Percentiles rank a stretch among this genome's conserved stretches.
Evolutionary conservation across 1,140 invertebrate genomes (phyloP).

Genomic region (Drosophila kepulauana): DNA sequence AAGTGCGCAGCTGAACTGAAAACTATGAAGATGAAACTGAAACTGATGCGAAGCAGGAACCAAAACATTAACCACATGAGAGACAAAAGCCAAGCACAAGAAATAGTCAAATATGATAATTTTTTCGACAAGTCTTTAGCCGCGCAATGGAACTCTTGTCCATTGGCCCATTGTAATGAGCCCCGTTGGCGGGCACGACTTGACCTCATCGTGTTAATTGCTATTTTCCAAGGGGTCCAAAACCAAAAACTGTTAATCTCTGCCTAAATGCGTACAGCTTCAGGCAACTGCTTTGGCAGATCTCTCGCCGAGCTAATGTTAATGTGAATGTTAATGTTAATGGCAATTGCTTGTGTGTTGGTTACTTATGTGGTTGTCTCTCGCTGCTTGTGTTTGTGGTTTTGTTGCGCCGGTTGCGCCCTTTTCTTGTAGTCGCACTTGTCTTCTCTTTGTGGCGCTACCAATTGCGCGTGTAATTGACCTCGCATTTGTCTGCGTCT

Average conservation of each 20-base stretch:
- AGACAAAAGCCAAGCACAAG: conserved; percentile 25
- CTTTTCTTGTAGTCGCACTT: conserved; percentile 47
- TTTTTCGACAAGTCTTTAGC: conserved; percentile 23
- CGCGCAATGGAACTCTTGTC: conserved; percentile 41
- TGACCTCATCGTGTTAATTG: conserved; percentile 68
- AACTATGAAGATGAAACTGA: conserved; percentile 20
- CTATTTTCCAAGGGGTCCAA: conserved; percentile 44
- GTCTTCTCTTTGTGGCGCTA: conserved; percentile 31
- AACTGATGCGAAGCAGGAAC: conserved; percentile 54
- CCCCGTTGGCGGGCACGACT: conserved; percentile 56
- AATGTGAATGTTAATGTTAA: conserved; percentile 46
- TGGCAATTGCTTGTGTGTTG: conserved; percentile 15
- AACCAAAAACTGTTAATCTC: conserved; percentile 52
- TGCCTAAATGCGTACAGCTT: conserved; percentile 52
- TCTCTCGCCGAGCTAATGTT: conserved; percentile 19
- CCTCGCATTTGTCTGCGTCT: conserved; percentile 48
- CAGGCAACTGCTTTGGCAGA: conserved; percentile 3
- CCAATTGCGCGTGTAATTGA: conserved; percentile 56
- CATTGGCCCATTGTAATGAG: conserved; percentile 57
- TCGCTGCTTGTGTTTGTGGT: conserved; percentile 19
- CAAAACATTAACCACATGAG: conserved; percentile 47
- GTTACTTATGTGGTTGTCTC: conserved; percentile 10
- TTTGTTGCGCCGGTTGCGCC: conserved; percentile 20
- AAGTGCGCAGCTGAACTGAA: conserved; percentile 35
- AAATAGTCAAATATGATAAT: conserved; percentile 50